Evolutionary conservation across 2,888 invertebrate genomes (phyloP), one percentile per base, ranked within the genome.

Genomic region (Ichneumoninae sp.): DNA sequence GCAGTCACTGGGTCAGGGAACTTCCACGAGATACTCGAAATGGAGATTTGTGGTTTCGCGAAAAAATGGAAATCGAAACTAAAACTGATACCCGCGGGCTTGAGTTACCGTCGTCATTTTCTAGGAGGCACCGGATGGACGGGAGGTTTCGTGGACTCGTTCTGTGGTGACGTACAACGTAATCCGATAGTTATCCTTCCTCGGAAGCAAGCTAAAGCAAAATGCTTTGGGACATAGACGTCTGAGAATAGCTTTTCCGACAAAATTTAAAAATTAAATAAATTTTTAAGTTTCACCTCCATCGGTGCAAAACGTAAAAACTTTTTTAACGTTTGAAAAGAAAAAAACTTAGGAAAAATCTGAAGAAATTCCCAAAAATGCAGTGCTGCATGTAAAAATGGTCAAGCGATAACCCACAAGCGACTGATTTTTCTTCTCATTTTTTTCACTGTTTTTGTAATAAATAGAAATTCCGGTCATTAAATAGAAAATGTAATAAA

Each of bases 11-110:
- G 81, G 80, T 76, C 75, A 80, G 40, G 40, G 33, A 82, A 40
- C 47, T 68, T 68, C 19, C 33, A 36, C n/a, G n/a, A 16, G 33
- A 65, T 30, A 8, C 75, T 47, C 66, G 30, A 54, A 40, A 50
- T 36, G 70, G 22, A 57, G 65, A 74, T 70, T 69, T 82, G 85
- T 75, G 79, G 79, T 85, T 81, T 81, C 68, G 74, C 80, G 68
- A 80, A 75, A 74, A 40, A 33, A 57, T 16, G 63, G 50, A 54
- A 54, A 71, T 57, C n/a, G 36, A 63, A 70, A 65, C 63, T 54
- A 65, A 75, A 77, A 68, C 65, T 73, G 50, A 73, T 83, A 76
- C 73, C 63, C n/a, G 8, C 10, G 19, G 13, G 5, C 30, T 54
- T 68, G 16, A 36, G 26, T 44, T 16, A 7, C 30, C 30, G 50